Evolutionary conservation across 2,113 vertebrate genomes (phyloP), one percentile per base, ranked within the genome.

Genomic region (Bufo gargarizans): DNA sequence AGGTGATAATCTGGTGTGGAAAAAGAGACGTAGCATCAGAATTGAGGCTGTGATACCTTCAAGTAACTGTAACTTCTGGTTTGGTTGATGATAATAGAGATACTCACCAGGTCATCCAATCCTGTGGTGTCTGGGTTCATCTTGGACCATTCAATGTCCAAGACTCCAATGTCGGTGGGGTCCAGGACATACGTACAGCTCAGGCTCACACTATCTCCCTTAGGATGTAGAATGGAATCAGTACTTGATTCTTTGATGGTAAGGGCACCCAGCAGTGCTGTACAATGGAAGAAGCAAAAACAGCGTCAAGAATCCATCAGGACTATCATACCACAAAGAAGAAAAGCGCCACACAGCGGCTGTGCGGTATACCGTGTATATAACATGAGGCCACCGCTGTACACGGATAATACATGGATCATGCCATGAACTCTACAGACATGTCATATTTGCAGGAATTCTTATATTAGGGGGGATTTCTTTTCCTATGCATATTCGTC

Each of bases 61-160:
- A 74, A 12, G 45, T 17, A 82, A 63, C 89, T 19, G 17, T 11
- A 6, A 7, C 12, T 17, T 74, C 16, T 53, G 56, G 33, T 72
- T 55, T n/a, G 55, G 10, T 4, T 3, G 1, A 45, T 16, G 2
- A 12, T 65, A 16, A 47, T 16, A 13, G 22, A 8, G 14, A 0
- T 49, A 91, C 94, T 93, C 77, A 95, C 94, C 90, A 94, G 92
- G 0, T 94, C 94, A 91, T 97, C 96, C 3, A 95, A 96, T 76
- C 93, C 91, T 0, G 96, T 91, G 78, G 95, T 95, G 83, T 97
- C 97, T 0, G 96, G 95, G 4, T 93, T 96, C 91, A 98, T 87
- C 81, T 94, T 94, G 92, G 91, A 95, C 97, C 97, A 99, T 79
- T 98, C 92, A 0, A 95, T 98, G 8, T 97, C 96, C 90, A 97